A percentile compares a stretch with the other conserved stretches of the same genome.
These are phyloP conservation scores for Tadarida brasiliensis DNA, from an alignment of 2,797 vertebrate species.

Conservation along the genomic window DNA sequence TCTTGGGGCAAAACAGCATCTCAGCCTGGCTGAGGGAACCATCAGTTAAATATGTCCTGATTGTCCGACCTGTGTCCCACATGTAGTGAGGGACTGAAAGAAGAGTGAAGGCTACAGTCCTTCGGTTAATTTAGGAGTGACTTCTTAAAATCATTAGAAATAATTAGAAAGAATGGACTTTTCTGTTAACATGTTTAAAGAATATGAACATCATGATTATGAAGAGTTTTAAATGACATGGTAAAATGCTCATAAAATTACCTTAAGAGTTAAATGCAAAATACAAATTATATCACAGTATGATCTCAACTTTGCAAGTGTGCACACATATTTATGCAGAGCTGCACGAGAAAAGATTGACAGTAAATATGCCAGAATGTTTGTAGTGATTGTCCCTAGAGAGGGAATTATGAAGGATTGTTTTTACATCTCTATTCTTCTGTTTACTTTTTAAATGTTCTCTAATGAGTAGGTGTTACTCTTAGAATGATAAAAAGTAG, in stretches of 20 bases:
- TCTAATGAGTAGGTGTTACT: background rate
- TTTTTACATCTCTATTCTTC: background rate
- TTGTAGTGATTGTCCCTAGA: background rate
- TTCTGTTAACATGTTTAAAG: background rate
- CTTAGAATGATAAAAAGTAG: background rate
- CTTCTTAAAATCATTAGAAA: background rate
- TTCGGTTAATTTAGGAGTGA: background rate
- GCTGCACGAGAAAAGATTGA: background rate
- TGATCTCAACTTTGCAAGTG: background rate
- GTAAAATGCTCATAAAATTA: background rate
- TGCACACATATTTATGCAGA: background rate
- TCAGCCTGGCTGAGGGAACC: background rate
- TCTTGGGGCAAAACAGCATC: background rate
- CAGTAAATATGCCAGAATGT: background rate
- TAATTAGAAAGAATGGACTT: background rate
- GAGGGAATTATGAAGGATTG: background rate
- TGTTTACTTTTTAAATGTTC: background rate
- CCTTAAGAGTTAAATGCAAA: background rate
- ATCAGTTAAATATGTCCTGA: background rate
- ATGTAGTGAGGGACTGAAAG: background rate
- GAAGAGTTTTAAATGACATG: background rate
- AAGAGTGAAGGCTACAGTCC: background rate
- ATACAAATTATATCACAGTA: background rate
- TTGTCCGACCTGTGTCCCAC: rapidly evolving
- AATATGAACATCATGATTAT: background rate